Conservation (phyloP, 2,888 invertebrate genomes). For the Luffia ferchaultella region DNA sequence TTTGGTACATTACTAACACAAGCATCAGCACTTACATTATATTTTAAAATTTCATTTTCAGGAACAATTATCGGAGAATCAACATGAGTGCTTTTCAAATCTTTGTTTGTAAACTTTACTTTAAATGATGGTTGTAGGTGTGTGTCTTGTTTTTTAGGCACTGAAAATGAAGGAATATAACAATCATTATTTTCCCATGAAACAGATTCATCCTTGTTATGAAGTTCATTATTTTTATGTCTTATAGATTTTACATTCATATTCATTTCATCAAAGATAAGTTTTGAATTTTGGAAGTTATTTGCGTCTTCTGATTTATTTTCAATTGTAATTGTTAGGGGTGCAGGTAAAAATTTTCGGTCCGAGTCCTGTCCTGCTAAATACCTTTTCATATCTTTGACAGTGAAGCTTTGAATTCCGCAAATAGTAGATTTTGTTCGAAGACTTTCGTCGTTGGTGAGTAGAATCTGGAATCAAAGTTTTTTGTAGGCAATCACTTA, state of each 20-base stretch:
- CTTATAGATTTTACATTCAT: not conserved
- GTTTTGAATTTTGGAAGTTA: not conserved
- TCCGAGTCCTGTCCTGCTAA: slow-evolving; percentile 4
- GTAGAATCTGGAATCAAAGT: slow-evolving; percentile 27
- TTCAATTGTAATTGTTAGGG: slow-evolving; percentile 17
- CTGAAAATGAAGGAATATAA: too few species aligned
- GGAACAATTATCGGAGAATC: too few species aligned
- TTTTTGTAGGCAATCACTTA: slow-evolving; percentile 5
- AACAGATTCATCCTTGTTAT: too few species aligned
- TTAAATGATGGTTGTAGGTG: too few species aligned
- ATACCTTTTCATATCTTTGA: slow-evolving; percentile 24
- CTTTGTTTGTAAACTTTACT: too few species aligned
- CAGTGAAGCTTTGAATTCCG: slow-evolving; percentile 22
- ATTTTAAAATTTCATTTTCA: too few species aligned
- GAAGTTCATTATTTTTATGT: too few species aligned
- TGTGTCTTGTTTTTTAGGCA: too few species aligned
- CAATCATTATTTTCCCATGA: too few species aligned
- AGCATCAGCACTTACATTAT: too few species aligned
- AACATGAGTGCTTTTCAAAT: too few species aligned
- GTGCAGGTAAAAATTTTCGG: not conserved
- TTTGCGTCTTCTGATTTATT: slow-evolving; percentile 12
- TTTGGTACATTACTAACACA: too few species aligned
- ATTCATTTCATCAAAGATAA: not conserved
- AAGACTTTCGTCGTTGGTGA: slow-evolving; percentile 26
- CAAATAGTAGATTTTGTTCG: slow-evolving; percentile 18